Conservation (phyloP, 2,797 vertebrate species). For the Aplochiton taeniatus region DNA sequence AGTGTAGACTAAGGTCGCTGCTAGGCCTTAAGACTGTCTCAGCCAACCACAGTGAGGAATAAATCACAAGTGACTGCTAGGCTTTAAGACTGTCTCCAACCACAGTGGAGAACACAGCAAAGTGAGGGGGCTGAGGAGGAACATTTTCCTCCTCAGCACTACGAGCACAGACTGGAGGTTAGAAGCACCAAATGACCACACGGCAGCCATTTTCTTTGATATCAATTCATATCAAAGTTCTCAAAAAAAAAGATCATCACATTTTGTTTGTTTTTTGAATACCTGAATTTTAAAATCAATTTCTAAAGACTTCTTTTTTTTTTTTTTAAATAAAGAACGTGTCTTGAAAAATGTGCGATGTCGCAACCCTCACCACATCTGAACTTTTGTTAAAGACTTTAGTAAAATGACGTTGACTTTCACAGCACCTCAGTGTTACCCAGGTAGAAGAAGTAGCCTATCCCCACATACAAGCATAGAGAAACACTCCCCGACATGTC, state of each 20-base stretch:
- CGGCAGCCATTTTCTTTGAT: constrained; percentile 45
- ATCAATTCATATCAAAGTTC: constrained; percentile 56
- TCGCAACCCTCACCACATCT: no score
- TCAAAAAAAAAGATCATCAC: constrained; percentile 6
- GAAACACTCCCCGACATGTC: no score
- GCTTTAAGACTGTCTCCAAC: not conserved
- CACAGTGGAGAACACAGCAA: constrained; percentile 31
- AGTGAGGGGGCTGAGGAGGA: constrained; percentile 34
- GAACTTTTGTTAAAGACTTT: no score
- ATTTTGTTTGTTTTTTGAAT: constrained; percentile 2
- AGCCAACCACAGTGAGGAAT: not conserved
- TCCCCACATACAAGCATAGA: no score
- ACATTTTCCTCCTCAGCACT: constrained; percentile 31
- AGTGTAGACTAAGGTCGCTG: constrained; percentile 12
- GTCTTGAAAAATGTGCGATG: constrained; percentile 24
- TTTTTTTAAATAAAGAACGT: constrained; percentile 10
- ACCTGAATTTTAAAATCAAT: constrained; percentile 50
- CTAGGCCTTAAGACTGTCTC: constrained; percentile 45
- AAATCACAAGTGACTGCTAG: no score
- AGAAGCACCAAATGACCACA: constrained; percentile 68
- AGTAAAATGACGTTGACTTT: no score
- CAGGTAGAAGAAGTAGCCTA: no score
- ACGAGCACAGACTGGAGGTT: constrained; percentile 41
- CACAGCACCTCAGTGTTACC: no score
- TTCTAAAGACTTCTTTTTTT: constrained; percentile 37